Evolutionary conservation across 2,113 vertebrate species (phyloP), one percentile per base, ranked within the genome.

Genomic region (Petroica traversi): DNA sequence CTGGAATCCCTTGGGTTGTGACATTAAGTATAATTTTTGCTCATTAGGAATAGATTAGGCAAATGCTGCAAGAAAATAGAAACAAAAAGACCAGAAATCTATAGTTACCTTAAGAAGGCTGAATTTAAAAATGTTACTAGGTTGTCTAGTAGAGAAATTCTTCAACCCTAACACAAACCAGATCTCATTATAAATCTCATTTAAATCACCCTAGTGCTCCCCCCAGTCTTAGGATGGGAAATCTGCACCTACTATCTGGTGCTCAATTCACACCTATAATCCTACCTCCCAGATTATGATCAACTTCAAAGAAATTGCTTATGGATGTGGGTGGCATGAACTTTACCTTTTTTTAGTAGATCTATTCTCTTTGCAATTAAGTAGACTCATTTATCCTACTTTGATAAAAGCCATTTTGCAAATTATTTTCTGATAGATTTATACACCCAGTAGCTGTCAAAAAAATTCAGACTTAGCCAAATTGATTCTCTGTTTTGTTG

Each of bases 221-320:
- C n/a, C 88, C 66, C 83, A 98, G 96, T 98, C 97, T 25, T 99
- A 99, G 11, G 98, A 98, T 90, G 98, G 98, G 52, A 99, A 99
- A 84, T 99, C 98, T 20, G 97, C 98, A 88, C 98, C 98, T 28
- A 98, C 98, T 17, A 51, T 99, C 41, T 97, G 98, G 5, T 97
- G 98, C 95, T 98, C 98, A 86, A 98, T 99, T 97, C 98, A 99
- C 68, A 96, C 91, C n/a, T 95, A 97, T 96, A 99, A 98, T 85
- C 97, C 98, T 20, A 85, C 55, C 3, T 97, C 95, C 20, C 96
- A 98, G 58, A 80, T 98, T 88, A 98, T 98, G 92, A 99, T 98
- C 89, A 98, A 92, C 96, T 98, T 99, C 58, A 98, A 98, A 93
- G 98, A 98, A 55, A 98, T 99, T 91, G 98, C 97, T 77, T 98